Base-by-base conservation (phyloP, 2,113 vertebrate species). In the Heptranchias perlo region DNA sequence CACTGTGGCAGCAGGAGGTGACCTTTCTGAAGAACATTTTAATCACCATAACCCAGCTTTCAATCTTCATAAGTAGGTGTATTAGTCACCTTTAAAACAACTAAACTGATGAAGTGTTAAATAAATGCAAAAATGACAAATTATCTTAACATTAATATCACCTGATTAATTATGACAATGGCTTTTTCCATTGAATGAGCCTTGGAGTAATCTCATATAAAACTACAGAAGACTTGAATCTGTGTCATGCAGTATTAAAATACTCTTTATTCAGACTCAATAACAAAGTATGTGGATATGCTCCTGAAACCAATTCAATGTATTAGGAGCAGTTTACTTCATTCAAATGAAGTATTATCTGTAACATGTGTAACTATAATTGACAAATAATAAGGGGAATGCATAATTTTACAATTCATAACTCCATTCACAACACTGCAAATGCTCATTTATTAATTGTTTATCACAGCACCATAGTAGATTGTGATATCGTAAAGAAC, bases 21-120 rank as follows among this genome's bases (percentile, higher is more conserved):
- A 69, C 64, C 94, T 95, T 69, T 69, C 62, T 95, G 44, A 95
- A 73, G 94, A 69, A 35, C 65, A 95, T 95, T 69, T 69, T 47
- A 69, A 49, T 95, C 13, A 35, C 44, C 25, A 95, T 31, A 35
- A 35, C 25, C 65, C 47, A 49, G 4, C 52, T 95, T 95, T 95
- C 28, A 69, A 35, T 49, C 25, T 95, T 95, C 47, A 18, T 69
- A 73, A 95, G 25, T 95, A 69, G 65, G 64, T 67, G 31, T 94
- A 73, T 95, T 95, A 52, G 64, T 31, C 94, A 95, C 64, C 49
- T 52, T 69, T 52, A 95, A 73, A 73, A 65, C 13, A 95, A 73
- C 39, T 49, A 58, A 94, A 65, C n/a, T 3, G 5, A 92, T 61
- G 58, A 62, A 62, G 58, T 39, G 62, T 95, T 95, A 95, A 44